phyloP scores from a whole-genome alignment of 1,140 invertebrate species.

The Drosophila leontia region DNA sequence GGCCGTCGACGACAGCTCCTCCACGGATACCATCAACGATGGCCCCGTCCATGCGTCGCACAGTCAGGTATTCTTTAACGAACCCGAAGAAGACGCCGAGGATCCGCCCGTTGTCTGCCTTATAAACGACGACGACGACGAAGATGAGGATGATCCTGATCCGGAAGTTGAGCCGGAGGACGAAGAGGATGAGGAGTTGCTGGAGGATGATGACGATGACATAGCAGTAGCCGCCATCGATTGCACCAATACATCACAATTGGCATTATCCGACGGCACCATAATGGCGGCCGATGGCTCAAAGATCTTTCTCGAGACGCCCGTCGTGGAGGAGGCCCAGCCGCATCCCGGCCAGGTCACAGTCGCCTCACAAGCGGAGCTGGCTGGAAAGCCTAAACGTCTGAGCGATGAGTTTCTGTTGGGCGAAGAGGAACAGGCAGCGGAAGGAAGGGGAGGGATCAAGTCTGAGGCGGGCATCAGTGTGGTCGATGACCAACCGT shows the following conservation, averaged over 20 bases:
- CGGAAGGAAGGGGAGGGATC: constrained; percentile 6
- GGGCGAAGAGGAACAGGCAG: constrained; percentile 38
- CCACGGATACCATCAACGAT: constrained; percentile 70
- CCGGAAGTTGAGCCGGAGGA: constrained; percentile 49
- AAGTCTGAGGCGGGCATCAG: constrained; percentile 49
- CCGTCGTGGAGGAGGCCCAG: constrained; percentile 76
- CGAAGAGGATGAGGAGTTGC: constrained; percentile 52
- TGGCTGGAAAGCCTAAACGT: constrained; percentile 75
- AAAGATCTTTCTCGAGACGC: constrained; percentile 80
- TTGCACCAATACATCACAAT: constrained; percentile 69
- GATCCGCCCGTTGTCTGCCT: constrained; percentile 71
- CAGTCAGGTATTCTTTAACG: constrained; percentile 72
- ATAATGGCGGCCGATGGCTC: constrained; percentile 74
- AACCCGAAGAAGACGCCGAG: constrained; percentile 55
- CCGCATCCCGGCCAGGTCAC: constrained; percentile 33
- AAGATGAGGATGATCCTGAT: constrained; percentile 43
- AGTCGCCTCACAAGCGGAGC: constrained; percentile 34
- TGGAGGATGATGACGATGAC: constrained; percentile 52
- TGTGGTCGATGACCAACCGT: constrained; percentile 3
- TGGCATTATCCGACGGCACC: constrained; percentile 58
- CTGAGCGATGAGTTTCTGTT: constrained; percentile 81
- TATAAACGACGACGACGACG: constrained; percentile 57
- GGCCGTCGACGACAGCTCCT: constrained; percentile 76
- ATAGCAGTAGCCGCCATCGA: constrained; percentile 33
- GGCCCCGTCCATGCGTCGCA: constrained; percentile 41